Base-by-base conservation (phyloP, 2,888 invertebrate genomes). In the Hoplodrina blanda region DNA sequence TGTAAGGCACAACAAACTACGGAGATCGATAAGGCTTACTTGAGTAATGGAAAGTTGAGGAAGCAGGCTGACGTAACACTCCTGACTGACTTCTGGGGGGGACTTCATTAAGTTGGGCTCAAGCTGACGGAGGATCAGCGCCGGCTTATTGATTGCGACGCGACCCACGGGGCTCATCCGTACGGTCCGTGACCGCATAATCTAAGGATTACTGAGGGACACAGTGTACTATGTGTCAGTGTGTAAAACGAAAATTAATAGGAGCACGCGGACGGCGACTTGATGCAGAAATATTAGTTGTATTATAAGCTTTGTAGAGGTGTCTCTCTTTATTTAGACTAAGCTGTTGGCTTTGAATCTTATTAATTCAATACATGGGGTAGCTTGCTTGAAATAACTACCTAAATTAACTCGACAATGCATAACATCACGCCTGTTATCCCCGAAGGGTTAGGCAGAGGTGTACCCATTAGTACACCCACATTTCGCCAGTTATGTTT, bases 41-140 rank as follows among this genome's bases (percentile, higher is more conserved):
- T 69, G 82, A 76, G 79, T 78, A 82, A 81, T 82, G 72, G 79
- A 81, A 82, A 78, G 79, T 78, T 76, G 56, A 73, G 70, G 63
- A 75, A 82, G 70, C 64, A 64, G 33, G 52, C 61, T 63, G 68
- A 66, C 76, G 68, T 76, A 72, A 78, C 72, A 57, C 67, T 69
- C 54, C 71, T 62, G 64, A 67, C 71, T 81, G 75, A 81, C 80
- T 85, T 84, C 80, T 81, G 73, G 68, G 69, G 62, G 67, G 72
- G 81, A 83, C 81, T 89, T 93, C 88, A 92, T 92, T 92, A 91
- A 90, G 88, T 90, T 87, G 85, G 89, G 89, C 89, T 92, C 88
- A 90, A 87, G 90, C 87, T 80, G 76, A 81, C 85, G 85, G 82
- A 80, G 85, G 88, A 87, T 87, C 86, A 84, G 80, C 80, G 83